Base-by-base conservation (phyloP, 2,113 vertebrate species). In the Mungos mungo region DNA sequence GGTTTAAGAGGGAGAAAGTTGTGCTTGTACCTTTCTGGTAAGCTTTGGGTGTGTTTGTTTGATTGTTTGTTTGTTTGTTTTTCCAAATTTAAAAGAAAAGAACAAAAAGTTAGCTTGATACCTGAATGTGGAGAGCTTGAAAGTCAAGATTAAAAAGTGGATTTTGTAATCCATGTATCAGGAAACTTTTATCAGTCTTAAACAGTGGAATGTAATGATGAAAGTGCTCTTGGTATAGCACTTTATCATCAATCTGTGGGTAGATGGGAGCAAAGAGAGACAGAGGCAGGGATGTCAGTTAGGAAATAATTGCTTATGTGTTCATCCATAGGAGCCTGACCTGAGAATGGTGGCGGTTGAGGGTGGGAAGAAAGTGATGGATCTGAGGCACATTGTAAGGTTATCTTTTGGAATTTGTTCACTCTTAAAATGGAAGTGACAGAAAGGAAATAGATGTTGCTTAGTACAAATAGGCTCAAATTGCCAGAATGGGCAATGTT, bases 361-460 rank as follows among this genome's bases (percentile, higher is more conserved):
- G 10, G 47, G 50, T 29, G 2, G 33, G 52, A 89, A 81, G 41
- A 86, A 87, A 63, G 13, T 35, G 21, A 71, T 33, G 6, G n/a
- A 35, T 88, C 15, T 93, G 50, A 96, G 7, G 8, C 33, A 71
- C 23, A 85, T 54, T 33, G 65, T 84, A 84, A 90, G 23, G 15
- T 86, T 81, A 83, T n/a, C 25, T 82, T 96, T 90, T 86, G 38
- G 27, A 69, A 81, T 94, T 66, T 94, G n/a, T 94, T 96, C 25
- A 57, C 12, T 87, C 47, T 96, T 82, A 35, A 94, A 84, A 76
- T 94, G 88, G 27, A 92, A 91, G 21, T 47, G 31, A 94, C 69
- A 81, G 45, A 92, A 68, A 88, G n/a, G 38, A 93, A 93, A 41
- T 8, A 41, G 23, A 77, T 84, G 27, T 38, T 93, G 21, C 19